Conservation (phyloP, 1,140 invertebrate species). For the Drosophila quadrilineata region DNA sequence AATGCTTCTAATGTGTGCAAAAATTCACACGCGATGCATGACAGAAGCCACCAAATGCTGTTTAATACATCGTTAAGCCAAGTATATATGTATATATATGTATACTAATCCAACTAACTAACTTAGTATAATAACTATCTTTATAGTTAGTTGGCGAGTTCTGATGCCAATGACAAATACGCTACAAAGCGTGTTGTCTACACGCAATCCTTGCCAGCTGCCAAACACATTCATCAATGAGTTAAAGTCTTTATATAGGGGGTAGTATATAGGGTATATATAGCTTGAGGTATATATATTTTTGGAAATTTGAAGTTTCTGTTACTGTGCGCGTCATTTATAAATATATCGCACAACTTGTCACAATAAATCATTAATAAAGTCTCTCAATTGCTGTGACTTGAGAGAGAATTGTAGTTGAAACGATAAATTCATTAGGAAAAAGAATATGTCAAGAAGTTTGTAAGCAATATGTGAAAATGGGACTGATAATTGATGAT, state of each 20-base stretch:
- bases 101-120: constrained; percentile 3
- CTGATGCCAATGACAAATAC: no score
- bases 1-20: constrained; percentile 31
- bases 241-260: no score
- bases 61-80: constrained; percentile 16
- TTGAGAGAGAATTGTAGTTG: no score
- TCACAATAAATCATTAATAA: constrained; percentile 16
- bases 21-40: constrained; percentile 31
- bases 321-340: neutral
- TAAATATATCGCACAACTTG: constrained; percentile 8
- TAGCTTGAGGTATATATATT: neutral
- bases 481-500: no score
- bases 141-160: no score
- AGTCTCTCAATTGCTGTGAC: neutral
- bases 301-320: constrained; percentile 1
- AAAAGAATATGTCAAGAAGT: no score
- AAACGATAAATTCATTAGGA: no score
- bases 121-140: constrained; percentile 5
- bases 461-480: no score
- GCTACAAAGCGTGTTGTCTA: neutral
- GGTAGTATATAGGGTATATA: neutral
- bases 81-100: no score
- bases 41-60: neutral
- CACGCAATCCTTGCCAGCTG: constrained; percentile 22
- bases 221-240: constrained; percentile 25